Base-by-base conservation (phyloP, 2,797 vertebrate species). In the Neosalanx taihuensis region DNA sequence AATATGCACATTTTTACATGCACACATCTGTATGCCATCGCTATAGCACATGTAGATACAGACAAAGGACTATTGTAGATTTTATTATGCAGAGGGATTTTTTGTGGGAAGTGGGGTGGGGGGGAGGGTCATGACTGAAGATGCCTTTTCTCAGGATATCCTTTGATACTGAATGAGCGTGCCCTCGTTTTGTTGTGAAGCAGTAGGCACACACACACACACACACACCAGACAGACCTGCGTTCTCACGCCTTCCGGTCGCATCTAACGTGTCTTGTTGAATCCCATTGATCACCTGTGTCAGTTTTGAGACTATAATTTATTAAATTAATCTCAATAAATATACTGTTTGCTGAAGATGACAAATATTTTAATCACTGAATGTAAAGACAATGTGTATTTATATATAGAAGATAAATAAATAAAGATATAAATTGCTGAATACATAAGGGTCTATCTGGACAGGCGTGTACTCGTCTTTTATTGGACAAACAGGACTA, bases 301-400 rank as follows among this genome's bases (percentile, higher is more conserved):
- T 87, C 74, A 70, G 70, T 79, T 83, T 83, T 80, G 71, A 89
- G 80, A 90, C 64, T 73, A 89, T 92, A 89, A 92, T 91, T 93
- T 92, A 93, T 93, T 89, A 83, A 89, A 85, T 89, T 84, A 88
- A 88, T 86, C 84, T 89, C 74, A 86, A 89, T 87, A 90, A 84
- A 85, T 86, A 86, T 80, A 88, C 79, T 75, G 82, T 88, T 88
- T 89, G 86, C 85, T 87, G 85, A 89, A 84, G 80, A 79, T 69
- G 20, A 76, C 23, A 66, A 49, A 83, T 57, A 79, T 73, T 80
- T 84, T 76, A 83, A 86, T 90, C 64, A 77, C 81, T 90, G 89
- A 92, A 91, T 92, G 90, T 92, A 90, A 88, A 89, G 84, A 87
- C 81, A 85, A 90, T 88, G 76, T 81, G 84, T 92, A 90, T 92